Percentiles rank a stretch among this genome's conserved stretches.
Conservation (phyloP, 2,113 vertebrate genomes). For the Perca fluviatilis region DNA sequence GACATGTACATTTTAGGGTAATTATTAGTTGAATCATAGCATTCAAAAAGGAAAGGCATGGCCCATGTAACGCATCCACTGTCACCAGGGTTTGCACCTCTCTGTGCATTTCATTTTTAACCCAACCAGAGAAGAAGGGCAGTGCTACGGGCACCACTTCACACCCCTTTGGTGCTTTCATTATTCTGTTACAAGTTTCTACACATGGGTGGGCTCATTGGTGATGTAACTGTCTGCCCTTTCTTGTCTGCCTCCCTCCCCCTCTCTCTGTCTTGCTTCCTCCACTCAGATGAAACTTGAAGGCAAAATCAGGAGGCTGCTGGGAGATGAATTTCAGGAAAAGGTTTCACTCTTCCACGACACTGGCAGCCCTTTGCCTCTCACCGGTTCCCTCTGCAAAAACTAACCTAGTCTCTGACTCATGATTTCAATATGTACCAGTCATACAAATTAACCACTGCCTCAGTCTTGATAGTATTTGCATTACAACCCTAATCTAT, state of each 20-base stretch:
- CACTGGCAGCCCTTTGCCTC: constrained; percentile 12
- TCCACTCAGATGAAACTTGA: constrained; percentile 87
- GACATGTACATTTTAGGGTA: not conserved
- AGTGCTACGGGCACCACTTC: not conserved
- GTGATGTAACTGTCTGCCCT: constrained; percentile 68
- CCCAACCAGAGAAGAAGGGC: not conserved
- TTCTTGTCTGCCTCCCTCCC: constrained; percentile 42
- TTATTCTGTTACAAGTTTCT: not conserved
- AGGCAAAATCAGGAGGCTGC: constrained; percentile 87
- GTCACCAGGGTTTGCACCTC: constrained; percentile 14
- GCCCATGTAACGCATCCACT: not conserved
- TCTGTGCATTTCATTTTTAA: not conserved
- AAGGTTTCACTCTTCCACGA: constrained; percentile 80
- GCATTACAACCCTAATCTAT: no score
- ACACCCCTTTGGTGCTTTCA: not conserved
- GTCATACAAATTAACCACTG: not conserved
- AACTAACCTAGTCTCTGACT: constrained; percentile 23
- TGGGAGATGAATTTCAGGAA: constrained; percentile 90
- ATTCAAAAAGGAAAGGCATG: not conserved
- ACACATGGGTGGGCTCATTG: constrained; percentile 68
- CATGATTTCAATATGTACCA: no score
- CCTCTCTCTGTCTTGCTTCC: constrained; percentile 52
- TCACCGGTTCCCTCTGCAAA: constrained; percentile 10
- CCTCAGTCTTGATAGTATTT: not conserved
- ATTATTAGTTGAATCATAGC: not conserved